Evolutionary conservation across 2,113 vertebrate species (phyloP).

Genomic region (Candoia aspera): DNA sequence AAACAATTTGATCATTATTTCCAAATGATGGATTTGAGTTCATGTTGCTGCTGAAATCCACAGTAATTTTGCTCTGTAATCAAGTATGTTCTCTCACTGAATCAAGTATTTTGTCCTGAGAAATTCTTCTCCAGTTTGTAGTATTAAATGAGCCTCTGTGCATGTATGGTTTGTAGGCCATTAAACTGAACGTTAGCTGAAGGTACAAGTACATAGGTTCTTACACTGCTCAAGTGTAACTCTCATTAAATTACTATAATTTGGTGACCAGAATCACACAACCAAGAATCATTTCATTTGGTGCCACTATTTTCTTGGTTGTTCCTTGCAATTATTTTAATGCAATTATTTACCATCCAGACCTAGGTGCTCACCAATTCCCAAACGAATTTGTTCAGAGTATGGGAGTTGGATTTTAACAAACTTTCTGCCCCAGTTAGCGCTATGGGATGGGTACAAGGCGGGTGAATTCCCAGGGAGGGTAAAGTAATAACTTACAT

Average conservation of each 20-base stretch:
- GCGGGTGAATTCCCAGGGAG: neutral
- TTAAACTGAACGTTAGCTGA: neutral
- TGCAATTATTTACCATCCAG: neutral
- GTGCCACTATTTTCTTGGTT: neutral
- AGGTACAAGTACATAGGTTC: neutral
- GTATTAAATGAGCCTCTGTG: neutral
- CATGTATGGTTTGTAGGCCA: neutral
- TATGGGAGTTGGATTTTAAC: neutral
- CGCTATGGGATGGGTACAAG: neutral
- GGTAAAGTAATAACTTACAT: neutral
- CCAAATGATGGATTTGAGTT: neutral
- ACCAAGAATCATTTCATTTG: neutral
- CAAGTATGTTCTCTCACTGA: neutral
- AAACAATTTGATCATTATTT: neutral
- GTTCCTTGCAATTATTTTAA: neutral
- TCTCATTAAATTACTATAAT: neutral
- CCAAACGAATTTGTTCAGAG: neutral
- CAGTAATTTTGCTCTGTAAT: neutral
- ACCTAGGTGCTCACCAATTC: neutral
- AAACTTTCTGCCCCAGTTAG: neutral
- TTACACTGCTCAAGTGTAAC: neutral
- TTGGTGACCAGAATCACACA: neutral
- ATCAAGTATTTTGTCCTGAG: neutral
- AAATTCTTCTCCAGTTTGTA: neutral
- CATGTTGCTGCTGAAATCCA: neutral